phyloP scores from a whole-genome alignment of 2,797 vertebrate species.

The Australoheros facetus region DNA sequence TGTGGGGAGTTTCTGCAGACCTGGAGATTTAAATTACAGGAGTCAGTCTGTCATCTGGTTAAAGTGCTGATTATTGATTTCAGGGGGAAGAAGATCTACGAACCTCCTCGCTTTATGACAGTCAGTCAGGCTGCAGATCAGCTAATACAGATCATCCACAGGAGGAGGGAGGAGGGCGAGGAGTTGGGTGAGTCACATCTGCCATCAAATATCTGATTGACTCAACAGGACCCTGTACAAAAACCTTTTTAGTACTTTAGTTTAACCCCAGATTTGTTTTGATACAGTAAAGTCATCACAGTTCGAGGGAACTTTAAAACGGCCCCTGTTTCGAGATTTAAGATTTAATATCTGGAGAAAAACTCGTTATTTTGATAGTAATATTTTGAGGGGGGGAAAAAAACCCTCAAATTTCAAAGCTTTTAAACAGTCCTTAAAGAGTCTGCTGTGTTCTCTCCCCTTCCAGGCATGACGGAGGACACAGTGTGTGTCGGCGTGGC shows the following conservation, averaged over 20 bases:
- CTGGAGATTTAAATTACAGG: background rate
- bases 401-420: no score
- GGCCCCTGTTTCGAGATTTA: no score
- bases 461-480: slow-evolving; percentile 86
- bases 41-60: background rate
- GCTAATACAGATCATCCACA: slow-evolving; percentile 88
- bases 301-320: background rate
- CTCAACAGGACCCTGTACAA: no score
- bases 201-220: background rate
- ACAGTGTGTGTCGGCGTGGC: slow-evolving; percentile 92
- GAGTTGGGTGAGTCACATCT: slow-evolving; percentile 83
- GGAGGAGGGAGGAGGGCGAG: slow-evolving; percentile 80
- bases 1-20: no score
- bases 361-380: no score
- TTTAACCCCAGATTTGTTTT: background rate
- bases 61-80: background rate
- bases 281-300: background rate
- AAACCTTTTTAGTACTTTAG: background rate
- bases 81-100: slow-evolving; percentile 92
- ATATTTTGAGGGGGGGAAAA: no score
- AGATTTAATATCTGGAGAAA: no score
- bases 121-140: slow-evolving; percentile 90
- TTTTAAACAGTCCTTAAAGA: background rate
- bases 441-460: background rate
- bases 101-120: slow-evolving; percentile 92